phyloP scores from a whole-genome alignment of 2,113 vertebrate species.

The Triplophysa siluroides region DNA sequence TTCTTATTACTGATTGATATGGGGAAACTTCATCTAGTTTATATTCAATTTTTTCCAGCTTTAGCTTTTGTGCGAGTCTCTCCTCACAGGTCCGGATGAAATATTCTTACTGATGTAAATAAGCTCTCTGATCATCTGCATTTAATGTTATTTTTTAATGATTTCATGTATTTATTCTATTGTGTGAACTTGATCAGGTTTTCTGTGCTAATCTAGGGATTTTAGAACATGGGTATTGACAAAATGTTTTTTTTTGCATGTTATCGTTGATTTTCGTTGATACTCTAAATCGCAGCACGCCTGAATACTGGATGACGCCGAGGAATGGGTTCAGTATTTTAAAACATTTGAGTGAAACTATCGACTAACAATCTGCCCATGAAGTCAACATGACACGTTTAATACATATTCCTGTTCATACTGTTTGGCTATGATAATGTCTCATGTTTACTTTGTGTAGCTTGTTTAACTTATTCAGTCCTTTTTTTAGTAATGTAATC shows the following conservation, averaged over 20 bases:
- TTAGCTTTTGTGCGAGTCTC: too few relatives aligned
- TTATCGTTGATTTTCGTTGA: neutral
- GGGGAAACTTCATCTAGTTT: neutral
- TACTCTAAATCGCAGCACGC: neutral
- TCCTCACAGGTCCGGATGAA: too few relatives aligned
- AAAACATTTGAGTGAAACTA: neutral
- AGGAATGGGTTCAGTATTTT: slow-evolving; percentile 22
- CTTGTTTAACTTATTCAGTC: neutral
- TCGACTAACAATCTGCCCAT: neutral
- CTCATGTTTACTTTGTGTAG: neutral
- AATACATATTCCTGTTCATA: too few relatives aligned
- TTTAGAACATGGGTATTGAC: neutral
- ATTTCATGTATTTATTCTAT: slow-evolving; percentile 14
- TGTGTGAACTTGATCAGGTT: slow-evolving; percentile 25
- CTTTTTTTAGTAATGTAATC: neutral
- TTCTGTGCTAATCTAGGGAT: slow-evolving; percentile 14
- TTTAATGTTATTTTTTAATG: neutral
- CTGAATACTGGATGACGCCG: neutral
- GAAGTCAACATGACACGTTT: neutral
- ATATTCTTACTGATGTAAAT: slow-evolving; percentile 42
- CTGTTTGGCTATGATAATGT: neutral
- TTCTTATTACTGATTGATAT: neutral
- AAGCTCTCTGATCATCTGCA: slow-evolving; percentile 5
- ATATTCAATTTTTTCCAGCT: neutral
- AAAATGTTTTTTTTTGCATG: slow-evolving; percentile 33